phyloP scores from a whole-genome alignment of 2,797 vertebrate genomes.

The Pantherophis alleghaniensis region DNA sequence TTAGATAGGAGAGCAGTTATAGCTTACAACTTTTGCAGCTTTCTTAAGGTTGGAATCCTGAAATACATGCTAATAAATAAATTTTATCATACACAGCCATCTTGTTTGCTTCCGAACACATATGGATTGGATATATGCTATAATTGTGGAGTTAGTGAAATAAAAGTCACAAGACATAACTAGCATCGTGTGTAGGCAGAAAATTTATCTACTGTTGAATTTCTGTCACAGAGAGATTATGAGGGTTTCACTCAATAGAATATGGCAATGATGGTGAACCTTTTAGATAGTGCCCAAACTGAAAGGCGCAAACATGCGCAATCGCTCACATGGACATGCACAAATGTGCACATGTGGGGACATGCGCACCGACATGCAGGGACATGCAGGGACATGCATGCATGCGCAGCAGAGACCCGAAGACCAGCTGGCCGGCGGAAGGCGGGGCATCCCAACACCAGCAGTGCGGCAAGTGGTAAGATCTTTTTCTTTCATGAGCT shows the following conservation, averaged over 20 bases:
- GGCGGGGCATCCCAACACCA: too few relatives aligned
- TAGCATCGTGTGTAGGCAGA: neutral
- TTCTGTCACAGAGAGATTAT: neutral
- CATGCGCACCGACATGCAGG: too few relatives aligned
- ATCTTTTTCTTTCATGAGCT: too few relatives aligned
- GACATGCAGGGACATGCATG: too few relatives aligned
- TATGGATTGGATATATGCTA: neutral
- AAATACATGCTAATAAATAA: neutral
- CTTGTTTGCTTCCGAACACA: neutral
- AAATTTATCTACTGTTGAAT: neutral
- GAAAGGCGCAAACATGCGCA: too few relatives aligned
- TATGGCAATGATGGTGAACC: too few relatives aligned
- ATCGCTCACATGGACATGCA: too few relatives aligned
- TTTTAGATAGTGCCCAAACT: too few relatives aligned
- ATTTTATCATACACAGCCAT: neutral
- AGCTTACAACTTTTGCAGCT: neutral
- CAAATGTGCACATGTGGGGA: too few relatives aligned
- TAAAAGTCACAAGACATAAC: neutral
- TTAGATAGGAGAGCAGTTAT: neutral
- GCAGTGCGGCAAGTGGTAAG: too few relatives aligned
- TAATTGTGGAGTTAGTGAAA: neutral
- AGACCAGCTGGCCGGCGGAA: too few relatives aligned
- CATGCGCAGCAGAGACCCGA: too few relatives aligned
- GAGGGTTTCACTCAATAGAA: neutral
- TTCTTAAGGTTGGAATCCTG: neutral